Evolutionary conservation across 2,113 vertebrate species (phyloP).

Genomic region (Pseudonaja textilis): DNA sequence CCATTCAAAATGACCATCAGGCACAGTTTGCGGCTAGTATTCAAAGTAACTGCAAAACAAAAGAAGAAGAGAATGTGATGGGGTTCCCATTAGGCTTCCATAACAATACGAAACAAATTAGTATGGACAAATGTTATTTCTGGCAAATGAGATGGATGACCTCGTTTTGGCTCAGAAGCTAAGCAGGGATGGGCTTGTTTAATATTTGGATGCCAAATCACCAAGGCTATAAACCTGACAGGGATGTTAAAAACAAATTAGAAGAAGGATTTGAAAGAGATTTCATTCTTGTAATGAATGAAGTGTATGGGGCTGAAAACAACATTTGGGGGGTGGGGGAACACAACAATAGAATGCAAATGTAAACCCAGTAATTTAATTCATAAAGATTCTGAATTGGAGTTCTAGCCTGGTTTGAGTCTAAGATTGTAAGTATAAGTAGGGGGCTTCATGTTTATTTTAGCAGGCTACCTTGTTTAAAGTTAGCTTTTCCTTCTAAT

Average conservation of each 20-base stretch:
- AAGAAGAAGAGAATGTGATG: background rate
- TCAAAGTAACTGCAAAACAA: conserved; percentile 82
- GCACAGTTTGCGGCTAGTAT: conserved; percentile 79
- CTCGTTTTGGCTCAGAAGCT: background rate
- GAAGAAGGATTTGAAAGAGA: background rate
- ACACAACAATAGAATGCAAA: background rate
- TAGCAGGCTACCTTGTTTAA: background rate
- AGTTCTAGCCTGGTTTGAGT: background rate
- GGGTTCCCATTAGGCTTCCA: background rate
- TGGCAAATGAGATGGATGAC: background rate
- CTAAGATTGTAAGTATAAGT: background rate
- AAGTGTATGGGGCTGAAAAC: background rate
- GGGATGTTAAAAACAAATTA: background rate
- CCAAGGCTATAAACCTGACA: background rate
- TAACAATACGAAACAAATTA: background rate
- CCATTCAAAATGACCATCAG: conserved; percentile 78
- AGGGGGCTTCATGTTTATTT: background rate
- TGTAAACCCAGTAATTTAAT: background rate
- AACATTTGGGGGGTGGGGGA: background rate
- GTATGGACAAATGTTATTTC: background rate
- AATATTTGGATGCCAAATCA: background rate
- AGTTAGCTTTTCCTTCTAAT: background rate
- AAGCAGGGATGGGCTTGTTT: background rate
- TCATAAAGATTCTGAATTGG: background rate
- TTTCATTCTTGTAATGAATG: background rate